Conservation (phyloP, 2,888 invertebrate species). For the Orthonevra nobilis region DNA sequence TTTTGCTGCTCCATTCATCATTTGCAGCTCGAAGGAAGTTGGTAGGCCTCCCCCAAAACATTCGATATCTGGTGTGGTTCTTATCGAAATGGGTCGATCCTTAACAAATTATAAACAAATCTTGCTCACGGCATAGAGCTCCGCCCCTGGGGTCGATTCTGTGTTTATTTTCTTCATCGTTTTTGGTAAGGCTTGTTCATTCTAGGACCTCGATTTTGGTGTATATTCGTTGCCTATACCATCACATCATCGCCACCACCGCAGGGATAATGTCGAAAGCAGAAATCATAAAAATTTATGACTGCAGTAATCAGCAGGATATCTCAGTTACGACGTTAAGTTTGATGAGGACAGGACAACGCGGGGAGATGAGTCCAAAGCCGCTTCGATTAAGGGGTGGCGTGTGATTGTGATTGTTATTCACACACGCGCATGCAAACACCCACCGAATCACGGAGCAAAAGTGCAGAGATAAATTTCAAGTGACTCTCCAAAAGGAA, state of each 20-base stretch:
- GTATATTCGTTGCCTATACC: neutral
- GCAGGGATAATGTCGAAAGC: conserved; percentile 71
- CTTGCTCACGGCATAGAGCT: conserved; percentile 55
- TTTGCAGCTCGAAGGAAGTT: conserved; percentile 37
- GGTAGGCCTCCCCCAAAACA: conserved; percentile 15
- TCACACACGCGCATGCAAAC: conserved; percentile 18
- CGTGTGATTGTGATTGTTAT: neutral
- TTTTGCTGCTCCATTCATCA: conserved; percentile 47
- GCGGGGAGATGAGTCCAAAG: neutral
- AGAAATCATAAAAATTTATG: conserved; percentile 78
- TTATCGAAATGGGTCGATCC: conserved; percentile 64
- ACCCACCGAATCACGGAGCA: conserved; percentile 8
- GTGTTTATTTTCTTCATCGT: conserved; percentile 22
- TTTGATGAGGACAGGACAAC: conserved; percentile 43
- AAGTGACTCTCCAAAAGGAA: conserved; percentile 34
- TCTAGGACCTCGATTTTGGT: conserved; percentile 32
- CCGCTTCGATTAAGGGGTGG: conserved; percentile 31
- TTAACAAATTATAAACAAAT: conserved; percentile 71
- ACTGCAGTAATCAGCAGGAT: conserved; percentile 75
- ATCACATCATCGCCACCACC: conserved; percentile 6
- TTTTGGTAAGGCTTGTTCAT: too few relatives aligned
- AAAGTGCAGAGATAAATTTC: conserved; percentile 50
- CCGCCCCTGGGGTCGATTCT: conserved; percentile 24
- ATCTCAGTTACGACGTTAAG: conserved; percentile 57
- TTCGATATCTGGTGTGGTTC: conserved; percentile 46